Evolutionary conservation across 2,888 invertebrate genomes (phyloP).

Genomic region (Timandra comae): DNA sequence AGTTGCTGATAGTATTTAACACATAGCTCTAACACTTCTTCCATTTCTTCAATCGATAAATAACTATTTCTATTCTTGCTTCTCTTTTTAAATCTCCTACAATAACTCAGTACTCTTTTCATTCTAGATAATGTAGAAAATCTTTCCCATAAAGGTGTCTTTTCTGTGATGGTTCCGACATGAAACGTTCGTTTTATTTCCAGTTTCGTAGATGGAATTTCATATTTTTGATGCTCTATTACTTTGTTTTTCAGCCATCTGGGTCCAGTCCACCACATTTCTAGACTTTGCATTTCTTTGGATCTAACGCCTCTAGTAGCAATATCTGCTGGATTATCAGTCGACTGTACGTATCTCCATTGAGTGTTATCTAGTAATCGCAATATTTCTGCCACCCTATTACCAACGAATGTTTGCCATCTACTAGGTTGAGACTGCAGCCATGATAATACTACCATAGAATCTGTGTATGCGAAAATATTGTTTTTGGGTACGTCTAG

Average conservation of each 20-base stretch:
- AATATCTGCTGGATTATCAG: constrained; percentile 17
- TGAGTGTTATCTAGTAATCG: constrained; percentile 4
- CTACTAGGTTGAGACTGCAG: not conserved
- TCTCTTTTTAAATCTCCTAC: too few species aligned
- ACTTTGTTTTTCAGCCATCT: not conserved
- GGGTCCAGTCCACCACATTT: constrained; percentile 4
- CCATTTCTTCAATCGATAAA: too few species aligned
- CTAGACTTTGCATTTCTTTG: not conserved
- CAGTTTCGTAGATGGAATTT: not conserved
- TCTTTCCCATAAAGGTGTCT: too few species aligned
- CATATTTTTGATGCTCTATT: not conserved
- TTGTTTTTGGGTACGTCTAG: not conserved
- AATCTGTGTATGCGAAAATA: constrained; percentile 3
- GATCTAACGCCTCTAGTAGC: constrained; percentile 14
- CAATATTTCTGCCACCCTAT: constrained; percentile 10
- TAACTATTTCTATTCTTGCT: too few species aligned
- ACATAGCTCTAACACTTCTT: too few species aligned
- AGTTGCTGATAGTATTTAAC: too few species aligned
- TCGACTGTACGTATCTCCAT: constrained; percentile 10
- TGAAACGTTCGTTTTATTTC: too few species aligned
- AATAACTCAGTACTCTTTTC: too few species aligned
- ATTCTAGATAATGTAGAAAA: too few species aligned
- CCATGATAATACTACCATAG: constrained; percentile 9
- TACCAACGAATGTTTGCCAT: constrained; percentile 7
- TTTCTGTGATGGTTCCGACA: too few species aligned